Conservation (phyloP, 1,140 invertebrate species). For the Papilio glaucus region DNA sequence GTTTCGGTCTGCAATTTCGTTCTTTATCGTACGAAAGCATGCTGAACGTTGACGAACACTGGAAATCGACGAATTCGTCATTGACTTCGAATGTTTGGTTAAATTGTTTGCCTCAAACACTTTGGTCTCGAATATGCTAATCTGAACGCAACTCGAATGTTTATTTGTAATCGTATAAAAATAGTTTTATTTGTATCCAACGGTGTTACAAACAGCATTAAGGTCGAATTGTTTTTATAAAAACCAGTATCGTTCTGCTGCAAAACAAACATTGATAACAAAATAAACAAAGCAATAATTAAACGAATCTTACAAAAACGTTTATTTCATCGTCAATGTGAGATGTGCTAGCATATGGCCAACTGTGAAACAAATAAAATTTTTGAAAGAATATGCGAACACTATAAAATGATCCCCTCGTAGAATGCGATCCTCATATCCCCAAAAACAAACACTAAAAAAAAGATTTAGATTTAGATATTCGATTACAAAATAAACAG, state of each 20-base stretch:
- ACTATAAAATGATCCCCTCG: too few species aligned
- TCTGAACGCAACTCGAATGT: background rate
- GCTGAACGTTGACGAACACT: background rate
- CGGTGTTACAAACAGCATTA: background rate
- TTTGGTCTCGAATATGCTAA: background rate
- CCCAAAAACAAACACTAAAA: too few species aligned
- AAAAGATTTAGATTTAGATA: too few species aligned
- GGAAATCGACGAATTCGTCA: background rate
- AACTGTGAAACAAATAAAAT: too few species aligned
- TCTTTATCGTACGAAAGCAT: too few species aligned
- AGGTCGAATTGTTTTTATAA: background rate
- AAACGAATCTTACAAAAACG: background rate
- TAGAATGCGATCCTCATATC: too few species aligned
- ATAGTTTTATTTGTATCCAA: slow-evolving; percentile 6
- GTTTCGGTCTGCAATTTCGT: too few species aligned
- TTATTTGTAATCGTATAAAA: slow-evolving; percentile 8
- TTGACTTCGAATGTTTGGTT: background rate
- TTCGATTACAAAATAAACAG: too few species aligned
- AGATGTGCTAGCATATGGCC: too few species aligned
- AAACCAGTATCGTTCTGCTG: background rate
- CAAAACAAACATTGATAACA: background rate
- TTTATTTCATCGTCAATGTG: background rate
- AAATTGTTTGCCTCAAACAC: background rate
- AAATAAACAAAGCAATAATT: background rate
- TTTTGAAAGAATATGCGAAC: too few species aligned